Conservation (phyloP, 2,113 vertebrate genomes). For the Rhodinocichla rosea region DNA sequence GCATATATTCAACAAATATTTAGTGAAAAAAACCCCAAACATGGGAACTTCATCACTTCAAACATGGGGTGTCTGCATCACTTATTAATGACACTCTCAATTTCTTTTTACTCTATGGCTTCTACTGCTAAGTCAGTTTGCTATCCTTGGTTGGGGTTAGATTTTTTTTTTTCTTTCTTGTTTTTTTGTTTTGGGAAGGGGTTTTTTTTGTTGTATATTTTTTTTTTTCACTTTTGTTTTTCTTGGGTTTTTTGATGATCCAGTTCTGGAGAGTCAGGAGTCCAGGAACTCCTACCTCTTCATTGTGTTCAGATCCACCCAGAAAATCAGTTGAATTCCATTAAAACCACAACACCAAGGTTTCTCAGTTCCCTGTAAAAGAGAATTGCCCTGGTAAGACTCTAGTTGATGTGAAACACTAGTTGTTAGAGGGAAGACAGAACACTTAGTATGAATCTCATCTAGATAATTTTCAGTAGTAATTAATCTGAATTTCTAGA, state of each 20-base stretch:
- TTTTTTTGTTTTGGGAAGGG: not conserved
- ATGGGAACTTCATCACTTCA: not conserved
- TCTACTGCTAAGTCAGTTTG: not conserved
- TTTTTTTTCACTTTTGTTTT: rapidly evolving
- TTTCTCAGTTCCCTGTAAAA: not conserved
- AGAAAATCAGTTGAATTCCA: not conserved
- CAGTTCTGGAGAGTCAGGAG: no score
- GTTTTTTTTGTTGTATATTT: no score
- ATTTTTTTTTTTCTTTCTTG: not conserved
- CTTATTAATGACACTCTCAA: not conserved
- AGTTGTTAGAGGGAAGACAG: not conserved
- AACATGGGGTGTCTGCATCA: not conserved
- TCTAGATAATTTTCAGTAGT: not conserved
- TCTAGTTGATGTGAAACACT: not conserved
- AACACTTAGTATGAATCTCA: not conserved
- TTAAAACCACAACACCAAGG: not conserved
- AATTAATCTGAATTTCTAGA: not conserved
- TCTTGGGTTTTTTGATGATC: not conserved
- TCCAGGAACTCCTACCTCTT: not conserved
- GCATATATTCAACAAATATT: not conserved
- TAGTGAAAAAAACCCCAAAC: not conserved
- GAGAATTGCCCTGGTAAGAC: not conserved
- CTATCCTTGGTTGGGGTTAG: rapidly evolving
- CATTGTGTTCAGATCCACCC: not conserved
- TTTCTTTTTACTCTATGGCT: not conserved